These are phyloP conservation scores for Drosophila ogumai DNA, from an alignment of 1,140 invertebrate species.

Conservation along the genomic window DNA sequence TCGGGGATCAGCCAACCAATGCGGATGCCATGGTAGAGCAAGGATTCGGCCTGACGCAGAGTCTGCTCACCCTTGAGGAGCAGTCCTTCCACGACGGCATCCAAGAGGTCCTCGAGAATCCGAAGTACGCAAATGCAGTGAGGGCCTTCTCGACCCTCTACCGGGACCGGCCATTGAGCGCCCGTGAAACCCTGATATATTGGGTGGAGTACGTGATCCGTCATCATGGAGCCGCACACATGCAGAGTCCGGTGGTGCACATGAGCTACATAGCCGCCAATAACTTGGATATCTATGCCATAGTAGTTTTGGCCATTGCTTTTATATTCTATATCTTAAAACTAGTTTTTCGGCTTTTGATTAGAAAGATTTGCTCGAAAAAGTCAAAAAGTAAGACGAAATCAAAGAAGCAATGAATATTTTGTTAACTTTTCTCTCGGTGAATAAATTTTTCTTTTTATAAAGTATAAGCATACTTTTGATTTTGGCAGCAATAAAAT, in stretches of 20 bases:
- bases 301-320: constrained; percentile 3
- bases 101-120: constrained; percentile 59
- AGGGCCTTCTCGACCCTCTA: constrained; percentile 62
- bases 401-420: neutral
- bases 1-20: constrained; percentile 76
- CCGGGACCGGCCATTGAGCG: constrained; percentile 61
- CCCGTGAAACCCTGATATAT: constrained; percentile 79
- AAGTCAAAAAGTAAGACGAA: neutral
- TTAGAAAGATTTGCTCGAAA: neutral
- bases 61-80: constrained; percentile 85
- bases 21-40: constrained; percentile 43
- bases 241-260: constrained; percentile 61
- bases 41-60: constrained; percentile 68
- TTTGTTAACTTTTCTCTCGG: too few species aligned
- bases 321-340: neutral
- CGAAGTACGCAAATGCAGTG: constrained; percentile 47
- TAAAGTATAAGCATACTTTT: neutral
- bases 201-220: constrained; percentile 85
- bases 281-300: constrained; percentile 60
- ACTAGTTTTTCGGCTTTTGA: constrained; percentile 1
- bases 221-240: constrained; percentile 80
- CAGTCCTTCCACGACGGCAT: constrained; percentile 59
- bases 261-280: constrained; percentile 76
- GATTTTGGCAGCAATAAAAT: neutral
- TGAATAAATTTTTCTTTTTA: neutral